Evolutionary conservation across 2,113 vertebrate genomes (phyloP), one percentile per base, ranked within the genome.

Genomic region (Amphilophus citrinellus): DNA sequence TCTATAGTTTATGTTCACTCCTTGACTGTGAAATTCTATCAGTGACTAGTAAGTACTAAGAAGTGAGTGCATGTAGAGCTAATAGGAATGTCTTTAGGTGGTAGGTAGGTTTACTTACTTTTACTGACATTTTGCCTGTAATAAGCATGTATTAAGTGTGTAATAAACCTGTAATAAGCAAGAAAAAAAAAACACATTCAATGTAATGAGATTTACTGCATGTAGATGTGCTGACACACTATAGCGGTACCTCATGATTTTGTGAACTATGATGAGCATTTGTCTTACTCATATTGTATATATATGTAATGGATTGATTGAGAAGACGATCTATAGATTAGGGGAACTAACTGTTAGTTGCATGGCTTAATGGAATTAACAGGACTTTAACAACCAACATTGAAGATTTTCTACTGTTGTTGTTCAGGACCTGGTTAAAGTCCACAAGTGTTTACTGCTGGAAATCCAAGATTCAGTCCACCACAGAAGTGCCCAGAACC

Each of bases 381-480:
- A 30, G 17, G 24, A 44, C 3, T 61, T 7, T 77, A 9, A 61
- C 60, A 24, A 32, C 37, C 4, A 27, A 20, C 14, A 27, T 30
- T 77, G 32, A 53, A 50, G 18, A 3, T 35, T 68, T 76, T 14
- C 44, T 87, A 14, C 20, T 71, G 44, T 76, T 81, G 60, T 94
- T 79, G 95, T 95, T 84, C 93, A 99, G 98, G 98, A 99, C 18
- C 95, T 99, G 87, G 98, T 99, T 71, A 98, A 97, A 96, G 97
- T 98, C 84, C 98, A 99, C 95, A 97, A 95, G 93, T 96, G 77
- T 94, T 95, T 99, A 87, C 96, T 97, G 89, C 91, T 97, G 80
- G 98, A 99, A 78, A 95, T 99, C 89, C 97, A 97, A 85, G 98
- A 99, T 84, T 98, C 98, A 18, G 93, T 99, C 90, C 87, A 91